phyloP scores from a whole-genome alignment of 2,888 invertebrate species.

The Nasonia oneida region DNA sequence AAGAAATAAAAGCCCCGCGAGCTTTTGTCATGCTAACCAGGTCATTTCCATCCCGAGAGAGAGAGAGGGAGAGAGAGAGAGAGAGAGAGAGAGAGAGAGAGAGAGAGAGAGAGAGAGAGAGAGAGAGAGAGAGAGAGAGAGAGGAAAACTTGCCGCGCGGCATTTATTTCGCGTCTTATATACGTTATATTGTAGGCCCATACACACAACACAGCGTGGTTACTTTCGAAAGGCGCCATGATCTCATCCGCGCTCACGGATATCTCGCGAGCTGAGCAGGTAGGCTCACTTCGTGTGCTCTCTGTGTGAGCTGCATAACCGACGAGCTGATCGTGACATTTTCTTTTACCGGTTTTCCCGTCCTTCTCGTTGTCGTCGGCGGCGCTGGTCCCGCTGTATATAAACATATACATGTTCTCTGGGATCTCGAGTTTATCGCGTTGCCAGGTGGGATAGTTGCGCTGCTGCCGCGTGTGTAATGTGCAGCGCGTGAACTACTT shows the following conservation, averaged over 20 bases:
- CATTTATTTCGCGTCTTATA: constrained; percentile 49
- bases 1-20: not conserved
- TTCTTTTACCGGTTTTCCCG: constrained; percentile 69
- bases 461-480: not conserved
- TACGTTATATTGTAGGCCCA: not conserved
- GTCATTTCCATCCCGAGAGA: constrained; percentile 12
- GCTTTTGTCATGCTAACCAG: constrained; percentile 14
- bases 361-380: not conserved
- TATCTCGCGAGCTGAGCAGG: constrained; percentile 33
- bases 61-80: too few relatives aligned
- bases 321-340: constrained; percentile 68
- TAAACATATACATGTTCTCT: not conserved
- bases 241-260: constrained; percentile 31
- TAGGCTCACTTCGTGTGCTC: not conserved
- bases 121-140: too few relatives aligned
- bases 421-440: not conserved
- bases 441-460: constrained; percentile 28
- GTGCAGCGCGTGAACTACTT: constrained; percentile 18
- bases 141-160: not conserved
- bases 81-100: not conserved
- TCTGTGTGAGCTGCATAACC: constrained; percentile 60
- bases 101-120: too few relatives aligned
- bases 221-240: constrained; percentile 49
- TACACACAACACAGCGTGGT: not conserved
- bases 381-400: not conserved